Conservation (phyloP, 2,797 vertebrate species). For the Balearica regulorum region DNA sequence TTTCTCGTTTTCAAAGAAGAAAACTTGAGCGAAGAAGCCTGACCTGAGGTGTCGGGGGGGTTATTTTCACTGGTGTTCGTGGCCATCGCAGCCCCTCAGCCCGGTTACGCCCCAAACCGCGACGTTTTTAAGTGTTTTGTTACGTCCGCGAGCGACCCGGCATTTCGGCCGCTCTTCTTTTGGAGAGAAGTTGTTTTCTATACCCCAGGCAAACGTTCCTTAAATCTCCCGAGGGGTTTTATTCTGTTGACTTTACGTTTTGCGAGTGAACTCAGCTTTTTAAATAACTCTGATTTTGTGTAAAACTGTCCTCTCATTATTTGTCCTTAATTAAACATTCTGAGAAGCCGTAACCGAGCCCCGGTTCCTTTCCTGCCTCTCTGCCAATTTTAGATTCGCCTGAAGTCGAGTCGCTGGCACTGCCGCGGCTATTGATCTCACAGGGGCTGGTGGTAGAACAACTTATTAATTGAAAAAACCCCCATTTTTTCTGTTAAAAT, state of each 20-base stretch:
- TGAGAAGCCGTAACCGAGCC: neutral
- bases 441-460: neutral
- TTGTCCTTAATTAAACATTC: neutral
- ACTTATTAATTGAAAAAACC: neutral
- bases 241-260: rapidly evolving
- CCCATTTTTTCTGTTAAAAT: neutral
- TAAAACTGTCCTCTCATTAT: neutral
- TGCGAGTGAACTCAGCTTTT: neutral
- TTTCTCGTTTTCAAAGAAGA: neutral
- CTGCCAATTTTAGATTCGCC: neutral
- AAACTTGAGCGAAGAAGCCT: rapidly evolving
- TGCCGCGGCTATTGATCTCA: rapidly evolving
- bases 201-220: neutral
- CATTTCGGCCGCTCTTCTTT: neutral
- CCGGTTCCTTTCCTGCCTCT: neutral
- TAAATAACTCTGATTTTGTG: neutral
- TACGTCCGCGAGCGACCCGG: neutral
- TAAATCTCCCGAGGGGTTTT: neutral
- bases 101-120: neutral
- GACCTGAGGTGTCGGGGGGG: neutral
- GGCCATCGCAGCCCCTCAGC: rapidly evolving
- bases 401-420: rapidly evolving
- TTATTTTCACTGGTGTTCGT: rapidly evolving
- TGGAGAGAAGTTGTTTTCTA: neutral
- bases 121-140: rapidly evolving